Base-by-base conservation (phyloP, 2,113 vertebrate species). In the Sclerurus mexicanus region DNA sequence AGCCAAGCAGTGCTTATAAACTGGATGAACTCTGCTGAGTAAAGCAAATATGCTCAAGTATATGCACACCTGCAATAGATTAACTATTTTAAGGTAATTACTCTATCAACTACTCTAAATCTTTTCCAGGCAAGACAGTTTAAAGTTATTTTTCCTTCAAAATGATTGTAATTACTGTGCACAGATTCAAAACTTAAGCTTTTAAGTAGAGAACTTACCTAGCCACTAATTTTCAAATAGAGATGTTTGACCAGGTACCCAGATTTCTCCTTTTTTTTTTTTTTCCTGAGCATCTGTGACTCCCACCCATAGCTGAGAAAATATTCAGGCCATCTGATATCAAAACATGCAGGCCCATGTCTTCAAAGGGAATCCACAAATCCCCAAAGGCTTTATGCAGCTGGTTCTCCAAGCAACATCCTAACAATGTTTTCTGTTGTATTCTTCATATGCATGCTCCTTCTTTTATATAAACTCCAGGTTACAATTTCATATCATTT, bases 381-480 rank as follows among this genome's bases (percentile, higher is more conserved):
- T 4, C 3, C 6, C 7, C 3, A 12, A 9, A 33, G 22, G 22
- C 39, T 2, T 60, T 69, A 18, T 2, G 4, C 1, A 4, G 6
- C 4, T 4, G 0, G 12, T 27, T 79, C 15, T 89, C 31, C 27
- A 10, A 50, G 21, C 13, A 78, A 16, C 21, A 6, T 78, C 14
- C 18, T 68, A 72, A 78, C 37, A 75, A 75, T 17, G 3, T 56
- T 82, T 81, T 52, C 24, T 11, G 20, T n/a, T 0, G 10, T n/a
- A 3, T n/a, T 82, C 71, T 59, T 77, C 9, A 7, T 23, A 66
- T 10, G 50, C 6, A 4, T 49, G 12, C 7, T 80, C 69, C 24
- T 49, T 42, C 16, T 14, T 80, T 74, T 67, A 30, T 47, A 35
- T 33, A 59, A 58, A 40, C 17, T 69, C 3, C 5, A 47, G 24